Evolutionary conservation across 2,888 invertebrate species (phyloP), one percentile per base, ranked within the genome.

Genomic region (Eupithecia insigniata): DNA sequence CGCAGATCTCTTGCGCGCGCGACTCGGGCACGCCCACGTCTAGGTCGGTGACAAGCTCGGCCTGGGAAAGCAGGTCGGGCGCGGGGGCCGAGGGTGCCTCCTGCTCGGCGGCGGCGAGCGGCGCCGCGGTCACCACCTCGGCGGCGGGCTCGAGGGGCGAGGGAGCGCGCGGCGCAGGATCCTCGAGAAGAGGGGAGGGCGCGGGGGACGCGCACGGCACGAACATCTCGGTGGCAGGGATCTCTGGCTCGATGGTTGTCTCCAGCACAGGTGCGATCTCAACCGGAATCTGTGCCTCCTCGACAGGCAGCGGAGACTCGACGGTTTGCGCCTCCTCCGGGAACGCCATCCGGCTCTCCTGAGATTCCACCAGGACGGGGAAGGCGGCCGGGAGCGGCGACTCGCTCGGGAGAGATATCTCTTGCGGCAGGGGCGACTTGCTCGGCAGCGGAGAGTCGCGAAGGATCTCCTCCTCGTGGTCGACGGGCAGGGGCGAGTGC

Each of bases 1-100:
- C 92, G 90, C 85, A 95, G 78, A 90, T 95, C 90, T 93, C 92
- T 74, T 92, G 92, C 68, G 93, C 93, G 62, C 89, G 88, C 36
- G 89, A 91, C 78, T 92, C 93, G 28, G 91, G 86, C 65, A 90
- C 88, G 74, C 89, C 91, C 62, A 90, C 89, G 76, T 92, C 92
- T 71, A 92, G 86, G 76, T 92, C 92, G 58, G 92, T 92, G 78
- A 92, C 89, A 78, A 91, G 88, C 70, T 90, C 92, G 69, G 67
- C 88, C 70, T 81, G 74, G 28, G 92, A 89, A 55, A 92, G 87
- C 16, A 92, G 84, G 77, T 93, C 92, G 69, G 93, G 92, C 12
- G 92, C 85, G 71, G 87, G 87, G 32, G 84, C 90, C 67, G 83
- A 79, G 26, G 65, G 32, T 26, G 68, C 51, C 10, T 71, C 73